phyloP scores from a whole-genome alignment of 2,797 vertebrate species.

The Anomalospiza imberbis region DNA sequence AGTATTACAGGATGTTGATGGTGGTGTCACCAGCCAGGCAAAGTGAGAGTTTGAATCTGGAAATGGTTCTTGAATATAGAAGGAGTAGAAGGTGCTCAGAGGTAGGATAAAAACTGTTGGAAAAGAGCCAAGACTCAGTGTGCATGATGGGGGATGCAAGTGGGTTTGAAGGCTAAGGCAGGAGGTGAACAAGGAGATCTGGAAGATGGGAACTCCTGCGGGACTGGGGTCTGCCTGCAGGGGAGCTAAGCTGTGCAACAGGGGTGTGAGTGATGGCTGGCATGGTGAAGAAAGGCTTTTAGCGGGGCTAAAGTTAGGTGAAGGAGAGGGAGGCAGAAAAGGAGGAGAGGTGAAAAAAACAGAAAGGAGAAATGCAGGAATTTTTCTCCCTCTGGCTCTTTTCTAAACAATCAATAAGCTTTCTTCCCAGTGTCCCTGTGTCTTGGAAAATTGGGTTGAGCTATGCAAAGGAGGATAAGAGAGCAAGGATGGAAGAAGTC shows the following conservation, averaged over 20 bases:
- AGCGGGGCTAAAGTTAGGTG: background rate
- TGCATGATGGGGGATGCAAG: background rate
- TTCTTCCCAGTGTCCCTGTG: background rate
- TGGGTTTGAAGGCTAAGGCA: background rate
- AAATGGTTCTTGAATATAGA: background rate
- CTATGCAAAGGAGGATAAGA: constrained; percentile 3
- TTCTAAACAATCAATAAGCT: background rate
- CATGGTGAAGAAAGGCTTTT: background rate
- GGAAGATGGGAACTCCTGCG: background rate
- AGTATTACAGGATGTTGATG: background rate
- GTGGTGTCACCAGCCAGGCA: background rate
- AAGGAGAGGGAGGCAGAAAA: background rate
- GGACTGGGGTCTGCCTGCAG: background rate
- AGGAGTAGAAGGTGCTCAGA: background rate
- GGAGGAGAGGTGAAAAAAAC: background rate
- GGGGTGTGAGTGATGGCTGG: background rate
- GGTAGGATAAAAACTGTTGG: background rate
- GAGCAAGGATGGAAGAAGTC: background rate
- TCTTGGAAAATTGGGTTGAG: constrained; percentile 14
- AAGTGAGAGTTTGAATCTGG: background rate
- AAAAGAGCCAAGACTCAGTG: background rate
- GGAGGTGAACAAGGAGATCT: background rate
- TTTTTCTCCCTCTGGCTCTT: background rate
- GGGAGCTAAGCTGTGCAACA: background rate
- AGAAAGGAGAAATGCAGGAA: background rate